These are phyloP conservation scores for Drosophila seclusa DNA, from an alignment of 2,888 invertebrate species.

Conservation along the genomic window DNA sequence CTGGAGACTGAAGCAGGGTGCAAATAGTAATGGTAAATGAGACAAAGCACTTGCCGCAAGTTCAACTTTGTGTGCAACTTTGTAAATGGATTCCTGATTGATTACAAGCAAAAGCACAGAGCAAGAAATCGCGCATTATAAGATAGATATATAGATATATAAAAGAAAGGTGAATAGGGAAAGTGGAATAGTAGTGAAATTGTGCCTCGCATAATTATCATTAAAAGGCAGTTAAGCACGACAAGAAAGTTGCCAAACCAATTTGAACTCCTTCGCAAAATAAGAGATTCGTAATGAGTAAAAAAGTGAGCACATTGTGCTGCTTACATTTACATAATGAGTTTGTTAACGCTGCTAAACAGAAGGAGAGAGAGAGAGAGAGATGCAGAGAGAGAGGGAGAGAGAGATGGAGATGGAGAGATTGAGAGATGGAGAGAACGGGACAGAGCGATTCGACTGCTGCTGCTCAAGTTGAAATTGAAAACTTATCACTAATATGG, in stretches of 20 bases:
- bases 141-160: background rate
- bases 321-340: constrained; percentile 4
- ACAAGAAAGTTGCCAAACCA: background rate
- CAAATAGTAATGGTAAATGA: constrained; percentile 6
- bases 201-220: background rate
- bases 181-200: background rate
- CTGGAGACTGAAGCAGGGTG: background rate
- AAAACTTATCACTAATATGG: background rate
- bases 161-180: background rate
- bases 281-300: constrained; percentile 4
- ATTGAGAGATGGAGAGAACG: background rate
- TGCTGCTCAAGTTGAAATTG: background rate
- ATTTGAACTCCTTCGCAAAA: background rate
- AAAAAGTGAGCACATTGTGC: background rate
- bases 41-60: constrained; percentile 10
- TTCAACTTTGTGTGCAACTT: constrained; percentile 27
- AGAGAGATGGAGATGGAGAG: background rate
- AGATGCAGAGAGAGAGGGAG: background rate
- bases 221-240: background rate
- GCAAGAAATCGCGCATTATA: background rate
- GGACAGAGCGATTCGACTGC: background rate
- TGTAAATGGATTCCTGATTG: constrained; percentile 25
- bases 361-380: too few species aligned
- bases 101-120: background rate
- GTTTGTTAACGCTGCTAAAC: background rate